A percentile compares a stretch with the other conserved stretches of the same genome.
phyloP scores from a whole-genome alignment of 2,888 invertebrate genomes.

The Lapara coniferarum region DNA sequence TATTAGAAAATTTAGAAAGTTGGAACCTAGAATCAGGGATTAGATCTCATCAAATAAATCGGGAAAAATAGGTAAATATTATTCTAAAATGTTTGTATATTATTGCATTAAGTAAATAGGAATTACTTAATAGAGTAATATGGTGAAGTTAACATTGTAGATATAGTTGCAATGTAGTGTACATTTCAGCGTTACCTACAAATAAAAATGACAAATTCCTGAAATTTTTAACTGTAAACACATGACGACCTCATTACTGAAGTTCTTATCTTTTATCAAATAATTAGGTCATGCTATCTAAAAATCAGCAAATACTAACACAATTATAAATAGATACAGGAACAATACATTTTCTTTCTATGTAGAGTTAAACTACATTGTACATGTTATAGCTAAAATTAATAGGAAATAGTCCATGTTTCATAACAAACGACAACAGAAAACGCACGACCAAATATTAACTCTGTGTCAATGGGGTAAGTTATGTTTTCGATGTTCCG shows the following conservation, averaged over 20 bases:
- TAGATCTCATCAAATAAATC: too few relatives aligned
- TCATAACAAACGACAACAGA: slow-evolving; percentile 19
- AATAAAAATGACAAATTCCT: too few relatives aligned
- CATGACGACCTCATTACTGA: not conserved
- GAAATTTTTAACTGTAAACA: not conserved
- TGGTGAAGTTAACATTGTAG: too few relatives aligned
- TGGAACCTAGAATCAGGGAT: too few relatives aligned
- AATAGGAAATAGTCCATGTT: slow-evolving; percentile 19
- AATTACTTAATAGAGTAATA: too few relatives aligned
- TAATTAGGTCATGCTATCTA: not conserved
- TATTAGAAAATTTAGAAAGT: too few relatives aligned
- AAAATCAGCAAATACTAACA: not conserved
- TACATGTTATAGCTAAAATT: slow-evolving; percentile 16
- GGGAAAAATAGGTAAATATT: too few relatives aligned
- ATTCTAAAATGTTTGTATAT: too few relatives aligned
- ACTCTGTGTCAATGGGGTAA: slow-evolving; percentile 36
- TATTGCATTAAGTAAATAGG: too few relatives aligned
- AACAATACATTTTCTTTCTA: slow-evolving; percentile 2
- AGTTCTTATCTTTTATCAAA: not conserved
- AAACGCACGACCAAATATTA: not conserved
- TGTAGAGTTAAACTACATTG: slow-evolving; percentile 20
- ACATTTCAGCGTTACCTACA: too few relatives aligned
- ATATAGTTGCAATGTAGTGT: too few relatives aligned
- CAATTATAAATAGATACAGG: slow-evolving; percentile 1
- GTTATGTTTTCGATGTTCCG: slow-evolving; percentile 35